These are phyloP conservation scores for Physeter macrocephalus DNA, from an alignment of 2,113 vertebrate genomes.

Conservation along the genomic window DNA sequence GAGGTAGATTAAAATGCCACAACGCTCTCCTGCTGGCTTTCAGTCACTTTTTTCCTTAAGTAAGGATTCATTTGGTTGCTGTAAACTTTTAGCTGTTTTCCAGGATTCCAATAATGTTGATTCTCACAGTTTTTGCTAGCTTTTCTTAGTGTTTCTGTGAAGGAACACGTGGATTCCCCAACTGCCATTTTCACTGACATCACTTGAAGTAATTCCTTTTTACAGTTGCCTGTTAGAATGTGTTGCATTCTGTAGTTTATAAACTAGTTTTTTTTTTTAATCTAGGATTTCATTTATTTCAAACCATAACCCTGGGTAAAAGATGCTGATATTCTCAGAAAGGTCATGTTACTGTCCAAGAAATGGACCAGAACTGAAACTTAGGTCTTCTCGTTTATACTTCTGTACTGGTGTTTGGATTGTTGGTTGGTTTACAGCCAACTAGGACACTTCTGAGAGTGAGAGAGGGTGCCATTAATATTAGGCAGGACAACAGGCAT, in stretches of 20 bases:
- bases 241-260: background rate
- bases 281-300: background rate
- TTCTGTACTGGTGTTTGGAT: background rate
- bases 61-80: no score
- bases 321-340: background rate
- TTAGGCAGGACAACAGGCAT: background rate
- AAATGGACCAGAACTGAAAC: background rate
- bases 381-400: background rate
- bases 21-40: background rate
- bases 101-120: background rate
- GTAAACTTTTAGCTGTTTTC: background rate
- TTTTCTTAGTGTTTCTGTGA: background rate
- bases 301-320: background rate
- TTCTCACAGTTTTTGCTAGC: background rate
- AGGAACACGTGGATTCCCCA: background rate
- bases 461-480: background rate
- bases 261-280: background rate
- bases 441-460: background rate
- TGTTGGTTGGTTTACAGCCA: background rate
- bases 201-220: background rate
- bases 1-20: background rate
- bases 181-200: background rate
- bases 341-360: background rate
- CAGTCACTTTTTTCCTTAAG: background rate
- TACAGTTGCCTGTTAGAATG: background rate